phyloP scores from a whole-genome alignment of 2,797 vertebrate species.

The Graptemys geographica region DNA sequence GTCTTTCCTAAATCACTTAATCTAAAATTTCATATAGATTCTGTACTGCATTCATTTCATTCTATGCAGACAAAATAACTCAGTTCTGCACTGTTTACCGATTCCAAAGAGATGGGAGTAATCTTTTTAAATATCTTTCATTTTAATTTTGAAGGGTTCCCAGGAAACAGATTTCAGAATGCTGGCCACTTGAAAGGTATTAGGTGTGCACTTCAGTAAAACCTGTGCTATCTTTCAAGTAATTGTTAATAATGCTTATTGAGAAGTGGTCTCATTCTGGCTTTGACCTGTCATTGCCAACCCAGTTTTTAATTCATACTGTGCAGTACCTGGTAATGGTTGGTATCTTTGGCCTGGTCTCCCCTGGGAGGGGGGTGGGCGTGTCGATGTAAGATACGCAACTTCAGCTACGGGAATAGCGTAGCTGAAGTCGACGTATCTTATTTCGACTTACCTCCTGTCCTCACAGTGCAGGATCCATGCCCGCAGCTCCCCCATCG shows the following conservation, averaged over 20 bases:
- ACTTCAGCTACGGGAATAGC: too few relatives aligned
- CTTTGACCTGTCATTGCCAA: background rate
- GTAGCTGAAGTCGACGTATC: too few relatives aligned
- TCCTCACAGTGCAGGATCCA: too few relatives aligned
- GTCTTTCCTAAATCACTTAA: background rate
- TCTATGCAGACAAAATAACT: background rate
- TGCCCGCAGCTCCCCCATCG: too few relatives aligned
- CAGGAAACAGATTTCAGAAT: background rate
- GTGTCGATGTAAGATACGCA: too few relatives aligned
- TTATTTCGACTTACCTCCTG: too few relatives aligned
- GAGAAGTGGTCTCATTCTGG: background rate
- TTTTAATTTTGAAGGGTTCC: background rate
- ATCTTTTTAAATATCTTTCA: rapidly evolving
- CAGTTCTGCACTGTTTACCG: background rate
- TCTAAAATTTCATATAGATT: background rate
- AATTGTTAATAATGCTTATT: background rate
- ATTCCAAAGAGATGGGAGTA: background rate
- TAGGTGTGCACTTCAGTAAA: background rate
- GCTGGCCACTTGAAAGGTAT: background rate
- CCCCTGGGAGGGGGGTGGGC: too few relatives aligned
- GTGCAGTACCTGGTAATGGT: background rate
- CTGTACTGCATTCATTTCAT: background rate
- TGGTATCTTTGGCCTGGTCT: background rate
- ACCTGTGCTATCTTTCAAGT: background rate
- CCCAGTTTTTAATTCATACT: background rate